Percentiles rank a stretch among this genome's conserved stretches.
phyloP scores from a whole-genome alignment of 1,140 invertebrate genomes.

The Drosophila burlai region DNA sequence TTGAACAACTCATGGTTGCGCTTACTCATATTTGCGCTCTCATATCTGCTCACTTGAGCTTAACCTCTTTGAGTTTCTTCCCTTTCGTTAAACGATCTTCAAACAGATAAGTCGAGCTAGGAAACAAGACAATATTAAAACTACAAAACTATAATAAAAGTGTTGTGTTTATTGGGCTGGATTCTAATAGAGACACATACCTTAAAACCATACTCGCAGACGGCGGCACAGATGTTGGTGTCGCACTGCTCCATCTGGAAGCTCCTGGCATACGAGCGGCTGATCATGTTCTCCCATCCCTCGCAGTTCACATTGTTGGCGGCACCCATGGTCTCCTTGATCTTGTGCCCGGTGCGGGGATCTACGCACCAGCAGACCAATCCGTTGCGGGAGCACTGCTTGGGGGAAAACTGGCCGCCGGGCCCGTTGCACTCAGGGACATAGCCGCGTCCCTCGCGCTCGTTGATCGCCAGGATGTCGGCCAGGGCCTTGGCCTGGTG shows the following conservation, averaged over 20 bases:
- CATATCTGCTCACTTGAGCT: too few relatives aligned
- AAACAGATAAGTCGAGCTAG: too few relatives aligned
- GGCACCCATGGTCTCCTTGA: slow-evolving; percentile 92
- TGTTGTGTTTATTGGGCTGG: too few relatives aligned
- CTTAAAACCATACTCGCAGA: slow-evolving; percentile 94
- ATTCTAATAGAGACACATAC: too few relatives aligned
- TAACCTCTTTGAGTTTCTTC: too few relatives aligned
- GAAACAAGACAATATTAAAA: too few relatives aligned
- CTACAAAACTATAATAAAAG: too few relatives aligned
- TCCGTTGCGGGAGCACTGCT: slow-evolving; percentile 93
- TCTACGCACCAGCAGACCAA: slow-evolving; percentile 95
- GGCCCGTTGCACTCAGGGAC: slow-evolving; percentile 91
- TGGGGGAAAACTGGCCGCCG: slow-evolving; percentile 89
- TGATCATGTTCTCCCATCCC: slow-evolving; percentile 82
- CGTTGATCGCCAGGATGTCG: slow-evolving; percentile 91
- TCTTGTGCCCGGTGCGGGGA: slow-evolving; percentile 89
- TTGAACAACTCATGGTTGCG: too few relatives aligned
- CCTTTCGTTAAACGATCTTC: too few relatives aligned
- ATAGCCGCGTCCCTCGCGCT: slow-evolving; percentile 92
- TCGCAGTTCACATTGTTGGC: slow-evolving; percentile 89
- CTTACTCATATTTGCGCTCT: too few relatives aligned
- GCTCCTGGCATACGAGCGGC: slow-evolving; percentile 85
- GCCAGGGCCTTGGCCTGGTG: slow-evolving; percentile 91
- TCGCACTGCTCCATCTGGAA: slow-evolving; percentile 86
- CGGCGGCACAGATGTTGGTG: slow-evolving; percentile 89